These are phyloP conservation scores for Xestia c-nigrum DNA, from an alignment of 2,888 invertebrate genomes.

Conservation along the genomic window DNA sequence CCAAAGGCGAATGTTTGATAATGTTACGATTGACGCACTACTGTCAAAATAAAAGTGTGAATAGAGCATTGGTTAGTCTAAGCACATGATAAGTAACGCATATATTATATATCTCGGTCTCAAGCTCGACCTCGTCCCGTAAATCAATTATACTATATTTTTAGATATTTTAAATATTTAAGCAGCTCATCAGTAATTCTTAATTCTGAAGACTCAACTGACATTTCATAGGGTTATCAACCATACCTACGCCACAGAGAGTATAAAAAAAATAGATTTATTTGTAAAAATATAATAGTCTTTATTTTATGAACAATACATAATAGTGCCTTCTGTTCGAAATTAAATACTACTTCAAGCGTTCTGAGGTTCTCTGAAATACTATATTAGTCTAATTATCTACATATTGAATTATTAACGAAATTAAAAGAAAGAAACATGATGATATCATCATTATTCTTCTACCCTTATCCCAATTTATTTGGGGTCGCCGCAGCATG, in stretches of 20 bases:
- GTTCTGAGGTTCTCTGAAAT: neutral
- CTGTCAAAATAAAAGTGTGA: neutral
- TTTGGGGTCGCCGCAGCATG: too few species aligned
- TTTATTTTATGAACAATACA: neutral
- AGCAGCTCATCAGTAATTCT: slow-evolving; percentile 22
- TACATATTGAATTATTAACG: neutral
- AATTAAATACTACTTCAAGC: neutral
- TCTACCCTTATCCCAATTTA: too few species aligned
- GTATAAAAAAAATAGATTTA: neutral
- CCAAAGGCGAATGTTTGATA: neutral
- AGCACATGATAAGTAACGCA: neutral
- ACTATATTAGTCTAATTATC: neutral
- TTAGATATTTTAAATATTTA: neutral
- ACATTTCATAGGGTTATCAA: neutral
- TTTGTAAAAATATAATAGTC: neutral
- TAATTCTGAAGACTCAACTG: neutral
- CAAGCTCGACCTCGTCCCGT: neutral
- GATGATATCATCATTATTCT: neutral
- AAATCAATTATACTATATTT: neutral
- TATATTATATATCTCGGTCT: neutral
- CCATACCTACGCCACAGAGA: neutral
- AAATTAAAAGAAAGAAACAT: too few species aligned
- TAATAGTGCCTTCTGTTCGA: neutral
- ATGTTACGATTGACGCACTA: neutral
- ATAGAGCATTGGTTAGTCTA: neutral